Conservation (phyloP, 2,113 vertebrate species). For the Lanius ludovicianus region DNA sequence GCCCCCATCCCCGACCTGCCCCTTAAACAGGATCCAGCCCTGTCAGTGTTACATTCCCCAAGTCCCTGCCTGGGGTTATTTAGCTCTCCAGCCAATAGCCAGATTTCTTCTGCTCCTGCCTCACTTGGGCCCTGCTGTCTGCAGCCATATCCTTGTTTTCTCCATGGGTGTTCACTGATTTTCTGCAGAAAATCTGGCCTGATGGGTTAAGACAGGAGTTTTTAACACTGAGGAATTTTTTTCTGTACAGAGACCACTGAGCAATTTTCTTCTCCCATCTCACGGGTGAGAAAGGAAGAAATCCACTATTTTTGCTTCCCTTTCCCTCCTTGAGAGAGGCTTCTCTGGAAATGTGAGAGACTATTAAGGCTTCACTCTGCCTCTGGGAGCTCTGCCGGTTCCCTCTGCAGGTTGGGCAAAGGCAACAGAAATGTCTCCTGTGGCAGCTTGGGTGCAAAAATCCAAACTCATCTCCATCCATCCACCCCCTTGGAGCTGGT, state of each 20-base stretch:
- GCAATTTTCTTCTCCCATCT: conserved; percentile 6
- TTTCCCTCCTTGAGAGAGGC: background rate
- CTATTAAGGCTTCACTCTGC: background rate
- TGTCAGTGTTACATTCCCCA: background rate
- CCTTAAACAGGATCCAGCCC: background rate
- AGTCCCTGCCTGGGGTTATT: background rate
- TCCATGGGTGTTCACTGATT: background rate
- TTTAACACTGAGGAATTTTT: background rate
- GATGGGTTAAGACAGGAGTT: background rate
- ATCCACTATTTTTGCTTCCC: background rate
- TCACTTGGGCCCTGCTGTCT: background rate
- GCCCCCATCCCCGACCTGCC: background rate
- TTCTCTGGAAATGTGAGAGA: background rate
- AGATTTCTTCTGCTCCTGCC: background rate
- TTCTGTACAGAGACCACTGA: background rate
- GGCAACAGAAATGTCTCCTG: background rate
- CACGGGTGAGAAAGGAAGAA: background rate
- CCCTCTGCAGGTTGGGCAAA: background rate
- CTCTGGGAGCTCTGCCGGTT: background rate
- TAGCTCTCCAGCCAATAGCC: background rate
- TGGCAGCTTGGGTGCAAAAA: background rate
- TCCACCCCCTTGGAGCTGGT: background rate
- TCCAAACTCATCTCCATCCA: background rate
- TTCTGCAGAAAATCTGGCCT: background rate
- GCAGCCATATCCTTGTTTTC: background rate